Percentiles rank a stretch among this genome's conserved stretches.
These are phyloP conservation scores for Chaetoderma sp. DNA, from an alignment of 2,888 invertebrate genomes.

Conservation along the genomic window DNA sequence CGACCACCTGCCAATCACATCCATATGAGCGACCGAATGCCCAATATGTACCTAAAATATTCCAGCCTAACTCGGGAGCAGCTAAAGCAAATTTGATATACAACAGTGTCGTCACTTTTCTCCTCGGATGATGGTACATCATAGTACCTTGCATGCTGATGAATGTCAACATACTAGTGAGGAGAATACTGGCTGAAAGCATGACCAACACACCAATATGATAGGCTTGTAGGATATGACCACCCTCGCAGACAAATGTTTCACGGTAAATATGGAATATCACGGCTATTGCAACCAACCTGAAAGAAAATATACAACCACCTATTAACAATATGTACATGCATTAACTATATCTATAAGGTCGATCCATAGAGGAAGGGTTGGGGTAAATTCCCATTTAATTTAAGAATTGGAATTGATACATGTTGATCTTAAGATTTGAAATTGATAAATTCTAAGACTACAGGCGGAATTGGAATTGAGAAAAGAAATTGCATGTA, in stretches of 20 bases:
- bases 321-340: conserved; percentile 1
- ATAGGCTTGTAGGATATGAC: conserved; percentile 80
- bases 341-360: too few species aligned
- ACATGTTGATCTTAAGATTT: too few species aligned
- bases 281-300: conserved; percentile 78
- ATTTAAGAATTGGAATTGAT: too few species aligned
- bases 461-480: too few species aligned
- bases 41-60: conserved; percentile 86
- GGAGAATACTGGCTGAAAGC: conserved; percentile 60
- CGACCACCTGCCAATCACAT: conserved; percentile 50
- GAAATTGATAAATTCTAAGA: too few species aligned
- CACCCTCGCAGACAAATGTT: conserved; percentile 81
- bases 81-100: conserved; percentile 81
- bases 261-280: conserved; percentile 76
- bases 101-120: conserved; percentile 78
- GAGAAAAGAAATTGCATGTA: too few species aligned
- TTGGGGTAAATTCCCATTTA: too few species aligned
- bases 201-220: conserved; percentile 75
- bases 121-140: conserved; percentile 79
- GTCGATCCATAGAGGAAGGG: too few species aligned
- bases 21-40: conserved; percentile 72
- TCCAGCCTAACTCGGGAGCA: conserved; percentile 83
- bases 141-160: conserved; percentile 78
- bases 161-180: conserved; percentile 62
- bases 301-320: conserved; percentile 64